Evolutionary conservation across 2,797 vertebrate species (phyloP).

Genomic region (Amblyraja radiata): DNA sequence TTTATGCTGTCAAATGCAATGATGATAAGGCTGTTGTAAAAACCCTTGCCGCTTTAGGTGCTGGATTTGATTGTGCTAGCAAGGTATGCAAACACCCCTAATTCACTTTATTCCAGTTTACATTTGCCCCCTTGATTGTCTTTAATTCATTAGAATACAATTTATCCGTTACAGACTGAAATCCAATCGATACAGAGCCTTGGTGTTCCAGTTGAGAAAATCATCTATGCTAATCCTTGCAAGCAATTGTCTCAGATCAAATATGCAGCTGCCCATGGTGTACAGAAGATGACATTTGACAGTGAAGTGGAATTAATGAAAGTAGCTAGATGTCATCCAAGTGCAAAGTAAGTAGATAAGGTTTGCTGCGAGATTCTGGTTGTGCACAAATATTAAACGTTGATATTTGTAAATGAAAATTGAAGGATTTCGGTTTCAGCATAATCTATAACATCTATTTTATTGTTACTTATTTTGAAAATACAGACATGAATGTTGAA

Average conservation of each 20-base stretch:
- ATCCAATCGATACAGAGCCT: constrained; percentile 87
- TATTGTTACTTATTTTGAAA: not conserved
- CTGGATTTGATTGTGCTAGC: constrained; percentile 95
- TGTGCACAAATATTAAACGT: not conserved
- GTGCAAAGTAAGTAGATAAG: constrained; percentile 77
- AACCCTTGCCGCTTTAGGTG: constrained; percentile 77
- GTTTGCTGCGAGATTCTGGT: not conserved
- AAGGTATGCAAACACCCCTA: constrained; percentile 65
- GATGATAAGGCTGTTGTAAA: constrained; percentile 77
- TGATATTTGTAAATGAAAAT: not conserved
- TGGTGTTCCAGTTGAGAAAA: constrained; percentile 79
- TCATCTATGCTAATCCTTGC: constrained; percentile 97
- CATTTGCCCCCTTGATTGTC: not conserved
- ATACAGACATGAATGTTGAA: not conserved
- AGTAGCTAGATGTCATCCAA: constrained; percentile 82
- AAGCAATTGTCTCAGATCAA: constrained; percentile 97
- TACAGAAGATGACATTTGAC: constrained; percentile 98
- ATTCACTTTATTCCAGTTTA: not conserved
- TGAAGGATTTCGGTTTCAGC: not conserved
- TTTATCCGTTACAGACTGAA: constrained; percentile 67
- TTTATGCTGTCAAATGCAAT: constrained; percentile 93
- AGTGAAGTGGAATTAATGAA: constrained; percentile 93
- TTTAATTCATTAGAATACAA: not conserved
- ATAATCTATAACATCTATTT: too few species aligned
- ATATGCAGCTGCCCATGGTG: constrained; percentile 82